Evolutionary conservation across 2,888 invertebrate genomes (phyloP).

Genomic region (Neocrepidodera transversa): DNA sequence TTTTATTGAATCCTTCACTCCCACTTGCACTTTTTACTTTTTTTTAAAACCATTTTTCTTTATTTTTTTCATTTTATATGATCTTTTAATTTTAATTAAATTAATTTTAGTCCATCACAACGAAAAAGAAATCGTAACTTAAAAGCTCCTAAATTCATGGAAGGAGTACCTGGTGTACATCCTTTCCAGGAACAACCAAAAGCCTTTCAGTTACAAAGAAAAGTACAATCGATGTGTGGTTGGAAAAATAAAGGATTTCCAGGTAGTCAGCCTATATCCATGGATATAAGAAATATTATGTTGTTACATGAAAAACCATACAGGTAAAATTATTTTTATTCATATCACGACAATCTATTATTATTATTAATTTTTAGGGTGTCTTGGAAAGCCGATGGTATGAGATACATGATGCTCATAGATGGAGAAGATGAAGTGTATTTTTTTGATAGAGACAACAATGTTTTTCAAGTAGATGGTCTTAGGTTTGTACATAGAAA

Average conservation of each 20-base stretch:
- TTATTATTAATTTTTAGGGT: constrained; percentile 66
- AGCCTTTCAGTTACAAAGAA: constrained; percentile 70
- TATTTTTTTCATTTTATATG: no score
- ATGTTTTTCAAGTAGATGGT: constrained; percentile 84
- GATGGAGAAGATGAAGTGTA: constrained; percentile 85
- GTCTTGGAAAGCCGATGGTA: constrained; percentile 99
- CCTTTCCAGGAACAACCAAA: constrained; percentile 70
- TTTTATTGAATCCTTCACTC: no score
- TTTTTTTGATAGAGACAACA: constrained; percentile 95
- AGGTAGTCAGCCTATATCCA: constrained; percentile 96
- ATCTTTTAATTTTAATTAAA: no score
- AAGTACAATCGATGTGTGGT: constrained; percentile 79
- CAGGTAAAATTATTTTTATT: constrained; percentile 41
- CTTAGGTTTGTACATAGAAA: constrained; percentile 81
- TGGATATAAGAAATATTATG: constrained; percentile 83
- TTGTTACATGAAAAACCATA: constrained; percentile 84
- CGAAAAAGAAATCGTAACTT: constrained; percentile 8
- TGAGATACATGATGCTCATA: constrained; percentile 96
- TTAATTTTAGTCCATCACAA: no score
- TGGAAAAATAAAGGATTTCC: constrained; percentile 88
- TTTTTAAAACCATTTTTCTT: no score
- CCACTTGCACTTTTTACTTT: no score
- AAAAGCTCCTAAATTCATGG: constrained; percentile 73
- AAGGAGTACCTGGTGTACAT: constrained; percentile 81
- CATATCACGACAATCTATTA: no score